A percentile compares a stretch with the other conserved stretches of the same genome.
phyloP scores from a whole-genome alignment of 2,797 vertebrate genomes.

The Syngnathus rostellatus region DNA sequence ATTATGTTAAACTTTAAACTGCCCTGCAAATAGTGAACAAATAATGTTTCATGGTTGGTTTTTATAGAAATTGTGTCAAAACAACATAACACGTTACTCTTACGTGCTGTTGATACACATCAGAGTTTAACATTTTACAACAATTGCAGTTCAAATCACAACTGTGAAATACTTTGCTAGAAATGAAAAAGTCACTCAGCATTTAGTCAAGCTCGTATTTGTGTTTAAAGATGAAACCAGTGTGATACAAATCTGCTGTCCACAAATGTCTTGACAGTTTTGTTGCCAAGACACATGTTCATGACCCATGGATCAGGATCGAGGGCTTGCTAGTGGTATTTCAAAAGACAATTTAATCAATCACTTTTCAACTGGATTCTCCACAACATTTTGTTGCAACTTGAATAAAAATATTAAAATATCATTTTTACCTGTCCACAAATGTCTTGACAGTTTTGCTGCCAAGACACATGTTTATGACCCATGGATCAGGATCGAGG shows the following conservation, averaged over 20 bases:
- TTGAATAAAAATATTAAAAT: not conserved
- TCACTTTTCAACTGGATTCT: not conserved
- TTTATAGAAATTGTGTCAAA: too few species aligned
- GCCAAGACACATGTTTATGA: not conserved
- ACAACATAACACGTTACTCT: too few species aligned
- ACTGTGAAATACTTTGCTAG: not conserved
- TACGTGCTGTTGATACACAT: too few species aligned
- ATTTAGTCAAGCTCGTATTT: not conserved
- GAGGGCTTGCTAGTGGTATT: not conserved
- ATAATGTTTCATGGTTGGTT: too few species aligned
- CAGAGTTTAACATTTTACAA: too few species aligned
- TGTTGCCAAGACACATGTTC: not conserved
- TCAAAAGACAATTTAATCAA: not conserved
- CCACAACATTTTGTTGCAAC: not conserved
- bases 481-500: not conserved
- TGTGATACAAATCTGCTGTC: not conserved
- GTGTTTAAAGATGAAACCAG: not conserved
- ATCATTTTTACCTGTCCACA: too few species aligned
- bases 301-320: not conserved
- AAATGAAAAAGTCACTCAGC: not conserved
- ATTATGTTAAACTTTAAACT: not conserved
- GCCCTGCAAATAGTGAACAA: too few species aligned
- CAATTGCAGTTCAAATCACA: not conserved
- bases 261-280: not conserved
- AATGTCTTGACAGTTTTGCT: not conserved